These are phyloP conservation scores for Microctonus hyperodae DNA, from an alignment of 2,888 invertebrate genomes.

Conservation along the genomic window DNA sequence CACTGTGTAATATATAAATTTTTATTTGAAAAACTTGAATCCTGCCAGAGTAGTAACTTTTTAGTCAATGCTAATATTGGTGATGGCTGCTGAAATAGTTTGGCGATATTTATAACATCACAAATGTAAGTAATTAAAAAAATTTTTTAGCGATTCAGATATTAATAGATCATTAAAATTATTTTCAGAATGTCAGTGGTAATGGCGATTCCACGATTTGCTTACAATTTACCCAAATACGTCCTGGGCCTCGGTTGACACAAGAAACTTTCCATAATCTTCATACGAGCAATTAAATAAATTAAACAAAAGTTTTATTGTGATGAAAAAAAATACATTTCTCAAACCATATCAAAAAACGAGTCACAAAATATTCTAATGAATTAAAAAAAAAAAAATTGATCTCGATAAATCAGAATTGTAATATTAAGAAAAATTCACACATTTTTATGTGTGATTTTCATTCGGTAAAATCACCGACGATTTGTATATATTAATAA, in stretches of 20 bases:
- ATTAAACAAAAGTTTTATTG: not conserved
- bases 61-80: conserved; percentile 35
- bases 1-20: not conserved
- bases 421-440: not conserved
- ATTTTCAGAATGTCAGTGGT: conserved; percentile 80
- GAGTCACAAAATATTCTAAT: not conserved
- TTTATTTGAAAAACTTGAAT: not conserved
- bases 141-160: conserved; percentile 17
- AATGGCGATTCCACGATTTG: conserved; percentile 85
- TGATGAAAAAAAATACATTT: not conserved
- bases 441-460: not conserved
- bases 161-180: conserved; percentile 23
- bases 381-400: not conserved
- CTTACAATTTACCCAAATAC: conserved; percentile 84
- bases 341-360: not conserved
- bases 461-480: not conserved
- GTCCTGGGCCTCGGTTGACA: conserved; percentile 79
- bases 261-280: not conserved
- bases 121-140: conserved; percentile 14
- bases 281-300: not conserved
- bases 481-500: not conserved
- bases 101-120: not conserved
- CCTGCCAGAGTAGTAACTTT: conserved; percentile 5
- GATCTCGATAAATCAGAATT: not conserved
- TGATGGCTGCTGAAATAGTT: conserved; percentile 47